Conservation (phyloP, 2,888 invertebrate species). For the Drosophila subsilvestris region DNA sequence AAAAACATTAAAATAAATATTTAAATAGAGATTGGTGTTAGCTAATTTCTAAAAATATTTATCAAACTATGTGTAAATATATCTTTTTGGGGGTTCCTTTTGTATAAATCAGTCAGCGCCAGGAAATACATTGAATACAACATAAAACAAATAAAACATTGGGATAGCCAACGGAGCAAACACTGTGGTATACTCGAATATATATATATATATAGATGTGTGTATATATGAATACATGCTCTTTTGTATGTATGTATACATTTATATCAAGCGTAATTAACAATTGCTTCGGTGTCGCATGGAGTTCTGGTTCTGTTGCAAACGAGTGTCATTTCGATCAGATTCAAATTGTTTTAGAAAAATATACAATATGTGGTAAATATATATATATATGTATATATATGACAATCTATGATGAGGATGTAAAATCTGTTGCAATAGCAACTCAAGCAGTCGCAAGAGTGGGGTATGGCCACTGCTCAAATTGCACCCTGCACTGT, state of each 20-base stretch:
- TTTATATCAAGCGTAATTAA: conserved; percentile 72
- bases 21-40: conserved; percentile 42
- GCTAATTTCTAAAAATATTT: conserved; percentile 53
- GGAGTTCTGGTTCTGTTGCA: conserved; percentile 50
- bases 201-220: conserved; percentile 4
- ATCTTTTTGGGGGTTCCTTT: conserved; percentile 37
- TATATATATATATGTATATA: conserved; percentile 42
- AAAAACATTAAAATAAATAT: conserved; percentile 48
- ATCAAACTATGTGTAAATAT: conserved; percentile 39
- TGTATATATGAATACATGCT: not conserved
- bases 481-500: conserved; percentile 29
- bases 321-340: conserved; percentile 68
- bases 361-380: conserved; percentile 64
- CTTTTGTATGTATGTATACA: conserved; percentile 24
- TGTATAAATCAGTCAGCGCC: conserved; percentile 62
- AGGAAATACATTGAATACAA: conserved; percentile 28
- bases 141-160: conserved; percentile 40
- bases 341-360: conserved; percentile 74
- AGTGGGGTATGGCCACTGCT: conserved; percentile 18
- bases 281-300: conserved; percentile 73
- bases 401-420: conserved; percentile 50
- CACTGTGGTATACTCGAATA: conserved; percentile 33
- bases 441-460: conserved; percentile 27
- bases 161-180: conserved; percentile 31
- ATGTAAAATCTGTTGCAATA: conserved; percentile 50